Base-by-base conservation (phyloP, 2,888 invertebrate species). In the Plusia festucae region DNA sequence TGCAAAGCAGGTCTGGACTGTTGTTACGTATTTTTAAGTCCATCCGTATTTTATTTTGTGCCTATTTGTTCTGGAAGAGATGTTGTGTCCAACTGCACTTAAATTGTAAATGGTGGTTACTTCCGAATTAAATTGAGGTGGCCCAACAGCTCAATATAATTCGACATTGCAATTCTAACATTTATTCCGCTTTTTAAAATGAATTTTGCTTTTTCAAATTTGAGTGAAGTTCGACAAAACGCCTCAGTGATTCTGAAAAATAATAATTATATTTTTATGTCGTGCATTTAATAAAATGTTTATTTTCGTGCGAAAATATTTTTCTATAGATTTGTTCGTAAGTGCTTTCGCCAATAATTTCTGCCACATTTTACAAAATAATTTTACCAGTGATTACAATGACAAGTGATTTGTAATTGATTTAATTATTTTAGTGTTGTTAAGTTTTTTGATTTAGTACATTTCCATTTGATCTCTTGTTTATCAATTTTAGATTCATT, bases 81-180 rank as follows among this genome's bases (percentile, higher is more conserved):
- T 94, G 94, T 94, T 94, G 93, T 93, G 95, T 95, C 95, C 86
- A 90, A 94, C 95, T 94, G 95, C 95, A 95, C 95, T 94, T 95
- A 91, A 93, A 91, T 93, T 89, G 94, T 90, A 87, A 90, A 90
- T 91, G 95, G 95, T 94, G 94, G 95, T 94, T 85, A 73, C 65
- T 69, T 70, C 78, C 75, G 81, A 81, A 86, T 88, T 84, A 83
- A 86, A 87, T 84, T 84, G 82, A 82, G 70, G 78, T 66, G 64
- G 67, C 69, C 58, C 63, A 62, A 66, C 78, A 73, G 82, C 81
- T 81, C 75, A 73, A 82, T 88, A 88, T 85, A 81, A 87, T 88
- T 86, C 83, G 86, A 71, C 68, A 67, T 81, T 79, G 84, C 85
- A 81, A 72, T 66, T 84, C 81, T 89, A 82, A 89, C 88, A 90